A percentile compares a stretch with the other conserved stretches of the same genome.
Evolutionary conservation across 2,888 invertebrate species (phyloP).

Genomic region (Archips crataeganus): DNA sequence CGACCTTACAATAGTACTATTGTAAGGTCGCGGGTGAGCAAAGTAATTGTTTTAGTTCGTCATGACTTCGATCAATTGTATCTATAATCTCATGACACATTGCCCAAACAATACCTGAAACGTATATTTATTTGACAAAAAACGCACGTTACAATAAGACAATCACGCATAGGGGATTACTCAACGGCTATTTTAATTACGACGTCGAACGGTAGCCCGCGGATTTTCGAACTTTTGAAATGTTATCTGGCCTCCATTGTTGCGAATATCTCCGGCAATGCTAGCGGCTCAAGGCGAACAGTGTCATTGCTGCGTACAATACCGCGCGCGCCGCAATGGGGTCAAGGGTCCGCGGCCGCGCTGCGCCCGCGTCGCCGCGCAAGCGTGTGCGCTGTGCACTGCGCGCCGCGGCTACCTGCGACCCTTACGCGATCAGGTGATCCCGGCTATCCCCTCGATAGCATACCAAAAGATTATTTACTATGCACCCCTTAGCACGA

Average conservation of each 20-base stretch:
- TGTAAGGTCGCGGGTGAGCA: no score
- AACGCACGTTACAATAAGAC: conserved; percentile 53
- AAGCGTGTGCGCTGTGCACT: conserved; percentile 51
- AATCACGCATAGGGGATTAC: conserved; percentile 62
- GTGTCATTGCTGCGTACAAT: conserved; percentile 85
- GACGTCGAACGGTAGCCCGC: conserved; percentile 67
- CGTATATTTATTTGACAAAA: conserved; percentile 43
- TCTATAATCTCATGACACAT: conserved; percentile 31
- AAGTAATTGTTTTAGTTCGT: no score
- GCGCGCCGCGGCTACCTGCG: conserved; percentile 45
- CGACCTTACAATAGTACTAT: no score
- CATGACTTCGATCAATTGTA: conserved; percentile 30
- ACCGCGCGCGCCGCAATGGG: conserved; percentile 77
- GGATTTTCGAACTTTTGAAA: conserved; percentile 85
- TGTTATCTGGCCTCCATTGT: conserved; percentile 86
- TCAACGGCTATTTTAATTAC: conserved; percentile 76
- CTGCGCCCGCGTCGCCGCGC: conserved; percentile 52
- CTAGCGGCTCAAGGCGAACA: conserved; percentile 84
- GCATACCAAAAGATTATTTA: conserved; percentile 57
- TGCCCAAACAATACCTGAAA: conserved; percentile 31
- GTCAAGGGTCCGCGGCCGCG: conserved; percentile 75
- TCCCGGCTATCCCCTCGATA: conserved; percentile 56
- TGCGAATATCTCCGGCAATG: conserved; percentile 86
- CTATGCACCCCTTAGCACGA: conserved; percentile 71
- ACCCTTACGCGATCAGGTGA: conserved; percentile 74